A percentile compares a stretch with the other conserved stretches of the same genome.
Evolutionary conservation across 2,888 invertebrate species (phyloP).

Genomic region (Oeneis ivallda): DNA sequence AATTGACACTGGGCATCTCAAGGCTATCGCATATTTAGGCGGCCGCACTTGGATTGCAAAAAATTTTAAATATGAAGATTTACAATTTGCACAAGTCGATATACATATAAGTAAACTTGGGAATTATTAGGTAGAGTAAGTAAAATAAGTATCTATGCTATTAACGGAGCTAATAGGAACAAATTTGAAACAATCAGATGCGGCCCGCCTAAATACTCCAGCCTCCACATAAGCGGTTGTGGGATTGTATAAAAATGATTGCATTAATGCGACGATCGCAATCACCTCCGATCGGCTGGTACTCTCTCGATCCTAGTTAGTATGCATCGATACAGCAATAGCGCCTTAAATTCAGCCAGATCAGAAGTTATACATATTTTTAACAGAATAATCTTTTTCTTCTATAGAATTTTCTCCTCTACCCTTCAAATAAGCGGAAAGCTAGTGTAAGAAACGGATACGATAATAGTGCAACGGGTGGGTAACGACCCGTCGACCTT

Average conservation of each 20-base stretch:
- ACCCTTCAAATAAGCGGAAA: too few species aligned
- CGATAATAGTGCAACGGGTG: too few species aligned
- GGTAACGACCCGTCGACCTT: too few species aligned
- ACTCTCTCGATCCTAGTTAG: background rate
- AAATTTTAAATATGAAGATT: background rate
- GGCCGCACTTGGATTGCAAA: slow-evolving; percentile 5
- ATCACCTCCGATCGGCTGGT: too few species aligned
- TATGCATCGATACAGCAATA: too few species aligned
- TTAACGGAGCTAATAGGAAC: background rate
- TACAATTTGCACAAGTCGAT: background rate
- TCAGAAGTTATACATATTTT: too few species aligned
- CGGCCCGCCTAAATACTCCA: slow-evolving; percentile 9
- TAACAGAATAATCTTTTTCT: too few species aligned
- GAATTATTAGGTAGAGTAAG: background rate
- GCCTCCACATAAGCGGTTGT: background rate
- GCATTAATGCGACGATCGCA: too few species aligned
- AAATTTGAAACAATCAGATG: background rate
- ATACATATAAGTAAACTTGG: background rate
- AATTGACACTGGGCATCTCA: slow-evolving; percentile 26
- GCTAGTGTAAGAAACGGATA: too few species aligned
- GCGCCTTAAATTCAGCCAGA: too few species aligned
- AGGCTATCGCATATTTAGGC: slow-evolving; percentile 13
- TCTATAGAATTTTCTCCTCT: too few species aligned
- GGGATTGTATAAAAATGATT: too few species aligned
- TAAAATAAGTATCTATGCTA: background rate